phyloP scores from a whole-genome alignment of 2,888 invertebrate genomes.

The Scaptomyza cyrtandrae region DNA sequence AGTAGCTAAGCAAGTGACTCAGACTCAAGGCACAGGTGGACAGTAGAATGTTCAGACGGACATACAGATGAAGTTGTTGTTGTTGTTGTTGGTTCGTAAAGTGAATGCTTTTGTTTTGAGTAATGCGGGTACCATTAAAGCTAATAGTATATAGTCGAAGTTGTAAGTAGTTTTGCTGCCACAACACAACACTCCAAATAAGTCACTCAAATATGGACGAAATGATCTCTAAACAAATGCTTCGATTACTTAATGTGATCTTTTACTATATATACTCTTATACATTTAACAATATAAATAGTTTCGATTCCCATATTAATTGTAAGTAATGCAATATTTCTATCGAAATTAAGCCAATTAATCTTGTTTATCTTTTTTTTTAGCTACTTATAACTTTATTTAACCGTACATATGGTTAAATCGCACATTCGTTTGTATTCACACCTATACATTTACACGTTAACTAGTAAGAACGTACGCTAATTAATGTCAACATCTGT shows the following conservation, averaged over 20 bases:
- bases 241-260: too few species aligned
- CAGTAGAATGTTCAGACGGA: slow-evolving; percentile 17
- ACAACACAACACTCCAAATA: too few species aligned
- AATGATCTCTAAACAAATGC: not conserved
- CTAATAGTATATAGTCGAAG: not conserved
- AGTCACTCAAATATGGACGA: not conserved
- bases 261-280: too few species aligned
- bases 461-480: slow-evolving; percentile 55
- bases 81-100: slow-evolving; percentile 8
- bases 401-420: not conserved
- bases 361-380: not conserved
- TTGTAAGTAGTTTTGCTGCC: not conserved
- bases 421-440: slow-evolving; percentile 7
- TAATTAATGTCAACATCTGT: slow-evolving; percentile 62
- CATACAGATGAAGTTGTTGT: not conserved
- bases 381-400: not conserved
- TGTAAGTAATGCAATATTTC: too few species aligned
- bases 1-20: slow-evolving; percentile 60
- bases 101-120: slow-evolving; percentile 47
- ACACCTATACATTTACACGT: slow-evolving; percentile 45
- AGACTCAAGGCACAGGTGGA: slow-evolving; percentile 7
- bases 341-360: too few species aligned
- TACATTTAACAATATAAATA: too few species aligned
- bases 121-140: slow-evolving; percentile 51
- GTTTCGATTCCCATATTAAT: too few species aligned